Evolutionary conservation across 2,888 invertebrate species (phyloP), one percentile per base, ranked within the genome.

Genomic region (Drosophila neotestacea): DNA sequence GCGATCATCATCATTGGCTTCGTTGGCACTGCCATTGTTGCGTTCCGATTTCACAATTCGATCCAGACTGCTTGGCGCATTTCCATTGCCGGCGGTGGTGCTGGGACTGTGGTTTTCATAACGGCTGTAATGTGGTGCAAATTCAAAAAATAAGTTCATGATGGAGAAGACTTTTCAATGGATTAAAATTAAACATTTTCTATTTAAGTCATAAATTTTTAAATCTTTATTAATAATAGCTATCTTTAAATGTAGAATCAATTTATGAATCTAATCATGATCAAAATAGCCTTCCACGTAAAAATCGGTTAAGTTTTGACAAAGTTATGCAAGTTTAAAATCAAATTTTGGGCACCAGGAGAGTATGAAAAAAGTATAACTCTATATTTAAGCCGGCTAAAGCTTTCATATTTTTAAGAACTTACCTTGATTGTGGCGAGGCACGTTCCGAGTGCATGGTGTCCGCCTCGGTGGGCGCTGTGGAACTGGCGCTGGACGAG

Each of bases 71-170:
- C 89, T 86, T 27, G 85, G 80, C 50, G 79, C 76, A 10, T 75
- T 88, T 32, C 90, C 90, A 67, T 87, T 86, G 50, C 92, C 92
- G 22, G 92, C 92, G 44, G 92, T 92, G 73, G 92, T 92, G 81
- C 90, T 93, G 78, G 93, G 92, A 87, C 93, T 93, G 81, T 93
- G 93, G 78, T 92, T 93, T 79, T 93, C 93, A 74, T 92, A 93
- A 77, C 93, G 92, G 72, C 92, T 93, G 68, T 10, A 73, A 58
- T 28, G 27, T 46, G 27, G 10, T 32, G 2, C 4, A 11, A 50
- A n/a, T 6, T n/a, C 1, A 36, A 6, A 22, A 4, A 7, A 22
- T 47, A 32, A 30, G 6, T 30, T 6, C 30, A 30, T 6, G 30
- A 6, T 30, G 30, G 6, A 6, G 30, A 6, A 30, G 30, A 30